A percentile compares a stretch with the other conserved stretches of the same genome.
These are phyloP conservation scores for Cyphomyrmex costatus DNA, from an alignment of 1,140 invertebrate species.

Conservation along the genomic window DNA sequence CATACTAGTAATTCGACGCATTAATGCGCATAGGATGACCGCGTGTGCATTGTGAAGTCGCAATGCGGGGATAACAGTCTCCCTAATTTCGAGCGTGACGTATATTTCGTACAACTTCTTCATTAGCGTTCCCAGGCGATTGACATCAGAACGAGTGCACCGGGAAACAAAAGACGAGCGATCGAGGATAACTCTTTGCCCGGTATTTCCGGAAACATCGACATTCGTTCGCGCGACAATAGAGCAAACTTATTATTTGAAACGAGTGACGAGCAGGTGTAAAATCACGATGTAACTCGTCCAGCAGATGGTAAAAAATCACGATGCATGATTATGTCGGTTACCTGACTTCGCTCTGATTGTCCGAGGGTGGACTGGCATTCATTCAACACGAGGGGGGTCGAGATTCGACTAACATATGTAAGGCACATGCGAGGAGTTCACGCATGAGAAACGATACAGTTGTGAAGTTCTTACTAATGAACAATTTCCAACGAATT, in stretches of 20 bases:
- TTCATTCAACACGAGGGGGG: constrained; percentile 14
- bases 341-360: constrained; percentile 65
- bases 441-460: constrained; percentile 72
- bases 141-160: constrained; percentile 8
- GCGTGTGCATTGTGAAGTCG: constrained; percentile 26
- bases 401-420: constrained; percentile 44
- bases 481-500: constrained; percentile 34
- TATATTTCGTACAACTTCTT: constrained; percentile 58
- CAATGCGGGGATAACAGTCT: neutral
- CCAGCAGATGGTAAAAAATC: constrained; percentile 79
- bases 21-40: constrained; percentile 15
- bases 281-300: constrained; percentile 71
- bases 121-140: constrained; percentile 59
- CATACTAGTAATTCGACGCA: neutral
- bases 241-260: constrained; percentile 22
- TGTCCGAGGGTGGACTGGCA: constrained; percentile 17
- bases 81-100: constrained; percentile 43
- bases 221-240: neutral
- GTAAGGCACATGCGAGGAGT: constrained; percentile 48
- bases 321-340: constrained; percentile 69
- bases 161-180: constrained; percentile 60
- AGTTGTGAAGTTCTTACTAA: constrained; percentile 18
- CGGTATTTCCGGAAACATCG: constrained; percentile 33
- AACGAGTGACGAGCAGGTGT: constrained; percentile 65
- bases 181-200: constrained; percentile 1